Conservation (phyloP, 2,888 invertebrate genomes). For the Acleris emargana region DNA sequence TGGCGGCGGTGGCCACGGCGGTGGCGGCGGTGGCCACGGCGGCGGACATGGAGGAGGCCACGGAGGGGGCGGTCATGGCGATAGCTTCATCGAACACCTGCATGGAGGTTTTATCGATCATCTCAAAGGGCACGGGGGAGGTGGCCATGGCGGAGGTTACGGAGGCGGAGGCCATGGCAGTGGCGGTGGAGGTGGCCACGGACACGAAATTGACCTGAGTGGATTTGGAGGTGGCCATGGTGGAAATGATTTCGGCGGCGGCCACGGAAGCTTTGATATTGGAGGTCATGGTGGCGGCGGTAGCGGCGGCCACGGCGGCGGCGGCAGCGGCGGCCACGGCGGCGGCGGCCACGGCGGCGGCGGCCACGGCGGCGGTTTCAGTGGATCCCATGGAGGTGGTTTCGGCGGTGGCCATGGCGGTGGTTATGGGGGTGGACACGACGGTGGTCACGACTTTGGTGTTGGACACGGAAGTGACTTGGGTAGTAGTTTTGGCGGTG, state of each 20-base stretch:
- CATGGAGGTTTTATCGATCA: constrained; percentile 66
- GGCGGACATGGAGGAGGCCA: constrained; percentile 45
- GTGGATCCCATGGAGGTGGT: constrained; percentile 47
- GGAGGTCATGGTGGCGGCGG: constrained; percentile 46
- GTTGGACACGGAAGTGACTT: constrained; percentile 47
- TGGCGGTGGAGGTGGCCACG: constrained; percentile 44
- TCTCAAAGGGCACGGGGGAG: constrained; percentile 44
- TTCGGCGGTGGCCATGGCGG: constrained; percentile 39
- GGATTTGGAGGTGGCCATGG: constrained; percentile 42
- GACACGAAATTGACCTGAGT: constrained; percentile 38
- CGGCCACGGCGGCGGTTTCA: constrained; percentile 44
- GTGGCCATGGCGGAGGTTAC: constrained; percentile 48
- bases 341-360: constrained; percentile 40
- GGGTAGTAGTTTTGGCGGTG: constrained; percentile 41
- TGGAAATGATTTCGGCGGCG: constrained; percentile 49
- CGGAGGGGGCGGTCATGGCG: constrained; percentile 35
- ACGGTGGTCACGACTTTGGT: constrained; percentile 46
- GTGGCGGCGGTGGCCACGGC: constrained; percentile 51
- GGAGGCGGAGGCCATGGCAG: constrained; percentile 40
- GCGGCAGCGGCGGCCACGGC: constrained; percentile 50
- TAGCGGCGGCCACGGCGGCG: constrained; percentile 42
- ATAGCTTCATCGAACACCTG: constrained; percentile 53
- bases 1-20: constrained; percentile 48
- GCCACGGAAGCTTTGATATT: constrained; percentile 46
- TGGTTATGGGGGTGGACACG: constrained; percentile 40